phyloP scores from a whole-genome alignment of 2,888 invertebrate genomes.

The Eupithecia inturbata region DNA sequence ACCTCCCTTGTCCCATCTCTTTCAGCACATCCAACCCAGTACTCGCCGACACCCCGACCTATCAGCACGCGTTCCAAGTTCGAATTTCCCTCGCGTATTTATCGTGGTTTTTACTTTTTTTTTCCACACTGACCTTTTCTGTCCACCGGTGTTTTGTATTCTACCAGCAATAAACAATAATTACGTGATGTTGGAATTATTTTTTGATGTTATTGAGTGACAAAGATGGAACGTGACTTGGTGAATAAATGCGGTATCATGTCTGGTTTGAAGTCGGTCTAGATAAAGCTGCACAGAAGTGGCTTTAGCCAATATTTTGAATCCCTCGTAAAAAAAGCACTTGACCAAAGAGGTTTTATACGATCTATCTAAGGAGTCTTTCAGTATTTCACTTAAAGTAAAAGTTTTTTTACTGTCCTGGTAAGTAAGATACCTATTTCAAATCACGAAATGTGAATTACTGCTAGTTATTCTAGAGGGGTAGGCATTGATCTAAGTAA shows the following conservation, averaged over 20 bases:
- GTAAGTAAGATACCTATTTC: not conserved
- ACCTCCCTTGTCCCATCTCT: conserved; percentile 38
- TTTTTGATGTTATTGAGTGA: conserved; percentile 18
- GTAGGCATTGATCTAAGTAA: not conserved
- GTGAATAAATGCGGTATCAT: conserved; percentile 37
- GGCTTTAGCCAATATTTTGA: conserved; percentile 18
- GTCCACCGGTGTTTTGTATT: conserved; percentile 11
- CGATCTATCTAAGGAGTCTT: not conserved
- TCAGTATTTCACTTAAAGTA: not conserved
- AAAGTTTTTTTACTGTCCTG: not conserved
- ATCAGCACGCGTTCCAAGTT: conserved; percentile 48
- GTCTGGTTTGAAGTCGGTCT: conserved; percentile 12
- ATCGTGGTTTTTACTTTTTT: conserved; percentile 45
- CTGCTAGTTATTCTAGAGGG: not conserved
- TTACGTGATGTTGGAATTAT: not conserved
- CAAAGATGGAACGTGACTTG: conserved; percentile 36
- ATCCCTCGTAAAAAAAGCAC: conserved; percentile 1
- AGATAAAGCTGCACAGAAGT: conserved; percentile 27
- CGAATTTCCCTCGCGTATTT: conserved; percentile 45
- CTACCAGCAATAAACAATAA: conserved; percentile 13
- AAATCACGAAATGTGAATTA: not conserved
- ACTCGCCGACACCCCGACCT: conserved; percentile 41
- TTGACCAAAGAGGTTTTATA: conserved; percentile 11
- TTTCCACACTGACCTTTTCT: conserved; percentile 14
- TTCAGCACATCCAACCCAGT: conserved; percentile 43